These are phyloP conservation scores for Coecobrya sp. DNA, from an alignment of 2,888 invertebrate genomes.

Conservation along the genomic window DNA sequence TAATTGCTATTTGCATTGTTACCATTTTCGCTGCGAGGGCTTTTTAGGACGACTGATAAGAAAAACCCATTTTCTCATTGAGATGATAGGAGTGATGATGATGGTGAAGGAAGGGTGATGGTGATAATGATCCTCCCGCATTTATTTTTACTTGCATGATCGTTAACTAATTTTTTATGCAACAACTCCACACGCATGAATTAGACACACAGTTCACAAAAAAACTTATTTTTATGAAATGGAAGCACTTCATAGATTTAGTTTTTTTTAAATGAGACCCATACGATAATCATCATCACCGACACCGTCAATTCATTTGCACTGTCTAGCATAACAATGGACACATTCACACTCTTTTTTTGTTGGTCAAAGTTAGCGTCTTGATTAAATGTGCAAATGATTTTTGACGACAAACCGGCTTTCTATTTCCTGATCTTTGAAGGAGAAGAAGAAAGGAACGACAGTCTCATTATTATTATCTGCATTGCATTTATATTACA, in stretches of 20 bases:
- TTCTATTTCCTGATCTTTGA: slow-evolving; percentile 75
- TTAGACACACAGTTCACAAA: not conserved
- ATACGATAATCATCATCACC: not conserved
- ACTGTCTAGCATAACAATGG: not conserved
- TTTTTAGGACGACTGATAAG: not conserved
- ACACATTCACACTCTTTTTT: not conserved
- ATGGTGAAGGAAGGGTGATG: not conserved
- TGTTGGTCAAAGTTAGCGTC: slow-evolving; percentile 46
- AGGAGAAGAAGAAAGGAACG: slow-evolving; percentile 32
- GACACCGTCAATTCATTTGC: slow-evolving; percentile 36
- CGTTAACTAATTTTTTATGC: slow-evolving; percentile 5
- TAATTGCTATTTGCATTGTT: not conserved
- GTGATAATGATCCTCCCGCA: slow-evolving; percentile 53
- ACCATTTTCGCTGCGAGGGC: not conserved
- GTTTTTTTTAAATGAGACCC: not conserved
- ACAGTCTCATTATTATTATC: slow-evolving; percentile 15
- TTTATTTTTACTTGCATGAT: slow-evolving; percentile 15
- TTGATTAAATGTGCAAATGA: slow-evolving; percentile 67
- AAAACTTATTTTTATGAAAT: slow-evolving; percentile 7
- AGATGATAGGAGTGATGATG: not conserved
- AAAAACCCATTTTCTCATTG: not conserved
- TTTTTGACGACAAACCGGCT: slow-evolving; percentile 60
- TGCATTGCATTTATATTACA: not conserved
- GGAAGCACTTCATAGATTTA: not conserved
- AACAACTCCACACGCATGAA: slow-evolving; percentile 14